These are phyloP conservation scores for Ctenicera cuprea DNA, from an alignment of 2,888 invertebrate genomes.

Conservation along the genomic window DNA sequence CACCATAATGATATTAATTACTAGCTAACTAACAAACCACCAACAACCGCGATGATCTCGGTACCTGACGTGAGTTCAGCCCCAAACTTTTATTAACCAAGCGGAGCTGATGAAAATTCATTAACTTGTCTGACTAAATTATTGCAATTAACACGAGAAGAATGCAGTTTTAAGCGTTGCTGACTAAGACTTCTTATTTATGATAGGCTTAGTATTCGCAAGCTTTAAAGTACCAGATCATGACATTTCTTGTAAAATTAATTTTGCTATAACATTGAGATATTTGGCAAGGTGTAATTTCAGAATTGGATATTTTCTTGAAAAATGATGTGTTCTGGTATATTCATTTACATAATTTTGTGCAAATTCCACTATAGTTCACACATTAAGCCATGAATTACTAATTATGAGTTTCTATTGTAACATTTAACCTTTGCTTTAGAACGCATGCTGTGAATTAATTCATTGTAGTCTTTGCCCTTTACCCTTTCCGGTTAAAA, in stretches of 20 bases:
- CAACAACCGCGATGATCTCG: conserved; percentile 16
- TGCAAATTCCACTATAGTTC: too few species aligned
- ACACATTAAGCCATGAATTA: too few species aligned
- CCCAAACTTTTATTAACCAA: conserved; percentile 1
- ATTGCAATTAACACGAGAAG: conserved; percentile 22
- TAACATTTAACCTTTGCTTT: conserved; percentile 7
- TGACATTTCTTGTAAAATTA: not conserved
- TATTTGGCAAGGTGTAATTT: not conserved
- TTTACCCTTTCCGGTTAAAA: not conserved
- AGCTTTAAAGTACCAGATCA: not conserved
- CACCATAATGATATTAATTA: conserved; percentile 33
- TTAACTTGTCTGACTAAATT: conserved; percentile 16
- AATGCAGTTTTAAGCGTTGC: conserved; percentile 1
- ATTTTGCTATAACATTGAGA: not conserved
- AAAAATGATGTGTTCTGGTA: too few species aligned
- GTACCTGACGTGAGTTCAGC: conserved; percentile 25
- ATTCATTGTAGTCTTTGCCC: not conserved
- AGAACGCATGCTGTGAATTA: not conserved
- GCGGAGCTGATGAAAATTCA: conserved; percentile 15
- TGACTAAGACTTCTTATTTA: not conserved
- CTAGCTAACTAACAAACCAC: conserved; percentile 30
- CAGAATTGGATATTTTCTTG: too few species aligned
- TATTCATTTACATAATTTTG: too few species aligned
- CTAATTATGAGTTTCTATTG: too few species aligned
- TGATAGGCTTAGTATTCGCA: too few species aligned